phyloP scores from a whole-genome alignment of 1,140 invertebrate species.

The Coptotermes formosanus region DNA sequence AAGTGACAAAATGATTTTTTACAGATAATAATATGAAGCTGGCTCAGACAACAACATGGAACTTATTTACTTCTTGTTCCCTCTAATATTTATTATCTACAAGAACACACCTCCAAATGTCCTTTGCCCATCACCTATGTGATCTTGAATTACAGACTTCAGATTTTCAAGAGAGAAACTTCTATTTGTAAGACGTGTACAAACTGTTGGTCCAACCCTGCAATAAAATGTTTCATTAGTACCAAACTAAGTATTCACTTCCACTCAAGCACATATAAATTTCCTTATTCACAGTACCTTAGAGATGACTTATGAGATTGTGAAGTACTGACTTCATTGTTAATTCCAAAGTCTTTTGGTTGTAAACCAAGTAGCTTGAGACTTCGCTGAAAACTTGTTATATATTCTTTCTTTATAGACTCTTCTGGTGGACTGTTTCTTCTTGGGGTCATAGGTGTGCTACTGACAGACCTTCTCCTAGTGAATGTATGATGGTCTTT shows the following conservation, averaged over 20 bases:
- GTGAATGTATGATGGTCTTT: neutral
- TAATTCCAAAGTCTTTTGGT: neutral
- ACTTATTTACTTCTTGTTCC: too few species aligned
- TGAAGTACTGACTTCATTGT: neutral
- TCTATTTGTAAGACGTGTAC: neutral
- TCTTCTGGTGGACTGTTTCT: neutral
- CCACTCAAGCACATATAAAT: too few species aligned
- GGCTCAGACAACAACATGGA: too few species aligned
- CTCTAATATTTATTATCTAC: too few species aligned
- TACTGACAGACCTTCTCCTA: neutral
- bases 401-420: neutral
- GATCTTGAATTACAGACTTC: neutral
- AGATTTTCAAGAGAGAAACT: slow-evolving; percentile 2
- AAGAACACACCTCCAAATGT: neutral
- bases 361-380: neutral
- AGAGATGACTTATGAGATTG: neutral
- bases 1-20: too few species aligned
- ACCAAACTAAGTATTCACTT: too few species aligned
- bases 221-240: neutral
- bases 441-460: neutral
- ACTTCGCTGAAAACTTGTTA: neutral
- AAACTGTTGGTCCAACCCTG: neutral
- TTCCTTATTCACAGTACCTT: too few species aligned
- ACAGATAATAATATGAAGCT: too few species aligned
- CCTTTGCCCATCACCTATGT: neutral